phyloP scores from a whole-genome alignment of 2,113 vertebrate species.

The Galemys pyrenaicus region DNA sequence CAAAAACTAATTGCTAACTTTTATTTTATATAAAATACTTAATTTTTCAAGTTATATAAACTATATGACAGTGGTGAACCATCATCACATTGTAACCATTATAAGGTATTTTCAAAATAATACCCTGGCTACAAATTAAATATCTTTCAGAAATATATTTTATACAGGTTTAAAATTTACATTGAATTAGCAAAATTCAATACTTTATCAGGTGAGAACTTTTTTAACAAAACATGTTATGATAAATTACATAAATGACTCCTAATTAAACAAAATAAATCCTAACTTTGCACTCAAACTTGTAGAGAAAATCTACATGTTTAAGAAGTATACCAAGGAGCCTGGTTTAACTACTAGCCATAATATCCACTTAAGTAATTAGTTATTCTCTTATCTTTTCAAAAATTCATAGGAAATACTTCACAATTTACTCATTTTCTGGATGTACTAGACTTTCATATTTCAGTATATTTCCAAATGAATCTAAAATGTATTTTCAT shows the following conservation, averaged over 20 bases:
- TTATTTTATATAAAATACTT: not conserved
- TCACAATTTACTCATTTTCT: not conserved
- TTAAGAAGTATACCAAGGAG: not conserved
- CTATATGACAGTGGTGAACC: not conserved
- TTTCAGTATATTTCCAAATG: not conserved
- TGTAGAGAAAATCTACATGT: not conserved
- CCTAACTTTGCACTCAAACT: not conserved
- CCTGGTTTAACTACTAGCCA: not conserved
- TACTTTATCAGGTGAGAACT: not conserved
- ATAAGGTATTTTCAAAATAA: not conserved
- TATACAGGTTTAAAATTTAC: slow-evolving; percentile 19
- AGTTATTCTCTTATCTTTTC: not conserved
- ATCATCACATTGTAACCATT: not conserved
- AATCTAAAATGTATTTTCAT: not conserved
- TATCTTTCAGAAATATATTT: not conserved
- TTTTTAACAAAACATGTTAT: not conserved
- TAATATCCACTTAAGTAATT: not conserved
- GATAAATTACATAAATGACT: not conserved
- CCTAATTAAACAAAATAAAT: not conserved
- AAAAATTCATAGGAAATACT: slow-evolving; percentile 2
- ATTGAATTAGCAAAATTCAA: not conserved
- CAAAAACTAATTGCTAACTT: slow-evolving; percentile 1
- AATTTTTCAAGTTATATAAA: not conserved
- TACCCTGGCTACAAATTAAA: not conserved
- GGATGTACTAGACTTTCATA: not conserved